Base-by-base conservation (phyloP, 2,888 invertebrate genomes). In the Adineta ricciae region DNA sequence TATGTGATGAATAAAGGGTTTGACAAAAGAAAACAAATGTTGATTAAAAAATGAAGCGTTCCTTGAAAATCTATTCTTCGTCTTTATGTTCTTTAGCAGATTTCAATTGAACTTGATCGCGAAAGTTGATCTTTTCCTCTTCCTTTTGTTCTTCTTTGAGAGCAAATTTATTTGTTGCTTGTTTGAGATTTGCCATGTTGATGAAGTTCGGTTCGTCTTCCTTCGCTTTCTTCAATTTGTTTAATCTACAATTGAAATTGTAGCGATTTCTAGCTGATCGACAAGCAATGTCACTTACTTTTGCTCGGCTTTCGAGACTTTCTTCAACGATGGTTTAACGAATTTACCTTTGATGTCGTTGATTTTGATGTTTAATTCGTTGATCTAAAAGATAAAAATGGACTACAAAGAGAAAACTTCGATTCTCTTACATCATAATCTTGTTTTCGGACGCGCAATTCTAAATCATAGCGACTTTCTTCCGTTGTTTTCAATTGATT, bases 311-410 rank as follows among this genome's bases (percentile, higher is more conserved):
- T 99, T 99, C 92, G 97, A 97, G 88, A 99, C 97, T 93, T 99
- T 99, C 93, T 98, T 98, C 92, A 99, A 93, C 89, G 97, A 95
- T 90, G 98, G 97, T 93, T 98, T 98, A 91, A 97, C 94, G 94
- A 98, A 99, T 94, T 99, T 99, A 92, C 99, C 98, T 93, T 97
- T 95, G 92, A 98, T 95, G 93, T 99, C 98, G 92, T 99, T 99
- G 91, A 99, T 97, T 93, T 97, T 97, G 92, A 96, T 94, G 93
- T 96, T 98, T 92, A 99, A 94, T 93, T 97, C 97, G 92, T 95
- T 93, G 93, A 99, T 97, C 96, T 97, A 92, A 88, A 91, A 46
- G 11, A 46, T 46, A 8, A 46, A 8, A 8, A 46, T 46, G 11
- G 11, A 46, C 5, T 46, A 46, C 11, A 8, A 90, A 90, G 85